Base-by-base conservation (phyloP, 2,888 invertebrate species). In the Clanis bilineata region DNA sequence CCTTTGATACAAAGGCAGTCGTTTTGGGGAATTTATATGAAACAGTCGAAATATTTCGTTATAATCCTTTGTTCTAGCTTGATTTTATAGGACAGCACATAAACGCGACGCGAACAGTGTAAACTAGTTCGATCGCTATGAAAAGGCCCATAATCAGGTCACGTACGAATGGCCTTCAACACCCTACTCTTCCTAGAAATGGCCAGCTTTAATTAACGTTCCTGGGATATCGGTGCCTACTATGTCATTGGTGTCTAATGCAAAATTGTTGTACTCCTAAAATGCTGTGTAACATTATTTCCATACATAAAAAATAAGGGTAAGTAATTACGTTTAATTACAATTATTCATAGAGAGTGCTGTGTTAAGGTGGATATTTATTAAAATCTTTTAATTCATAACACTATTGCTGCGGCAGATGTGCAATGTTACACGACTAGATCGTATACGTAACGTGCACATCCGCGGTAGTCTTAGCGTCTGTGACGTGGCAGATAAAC, bases 131-230 rank as follows among this genome's bases (percentile, higher is more conserved):
- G 74, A 75, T 76, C 71, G 71, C 72, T 74, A 77, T 76, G 68
- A 74, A 73, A 73, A 73, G 70, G 69, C 68, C 72, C 71, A 75
- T 74, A 81, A 79, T 73, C 71, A 67, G 83, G 83, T 79, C 82
- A 79, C 79, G 76, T 77, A 73, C 65, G 73, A 65, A 67, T 70
- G 76, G 79, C 82, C 81, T 81, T 82, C 77, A 67, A 68, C 57
- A 62, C 51, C 57, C 23, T 38, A 22, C 63, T 69, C 70, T 74
- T 70, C 72, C 71, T 69, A 67, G 58, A 68, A 71, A 60, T 59
- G 61, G 61, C 60, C 25, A 66, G 66, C 57, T 77, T 75, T 68
- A 69, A 73, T 71, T 71, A 59, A 57, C 60, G 58, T 65, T 59
- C 62, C 43, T 63, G 45, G 61, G 67, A 65, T 62, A 61, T 55